Evolutionary conservation across 2,888 invertebrate species (phyloP), one percentile per base, ranked within the genome.

Genomic region (Agrotis ipsilon): DNA sequence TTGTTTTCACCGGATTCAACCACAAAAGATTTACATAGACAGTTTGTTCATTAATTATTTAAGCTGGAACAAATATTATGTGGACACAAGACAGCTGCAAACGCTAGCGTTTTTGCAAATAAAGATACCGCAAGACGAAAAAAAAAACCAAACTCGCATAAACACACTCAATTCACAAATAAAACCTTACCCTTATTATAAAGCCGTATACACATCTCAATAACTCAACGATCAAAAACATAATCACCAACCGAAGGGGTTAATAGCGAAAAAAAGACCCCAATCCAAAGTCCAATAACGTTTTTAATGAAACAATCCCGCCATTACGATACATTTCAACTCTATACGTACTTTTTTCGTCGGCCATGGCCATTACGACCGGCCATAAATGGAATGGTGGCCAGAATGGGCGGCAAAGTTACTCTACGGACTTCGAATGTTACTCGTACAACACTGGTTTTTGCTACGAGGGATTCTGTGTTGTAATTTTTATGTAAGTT

Each of bases 341-440:
- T 81, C 64, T 66, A 78, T 87, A 84, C 86, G 88, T 85, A 84
- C 86, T 90, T 92, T 92, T 83, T 92, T 91, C 87, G 78, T 86
- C 87, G 18, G 51, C 45, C 11, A 64, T 19, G 88, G 86, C 90
- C 89, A 90, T 92, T 92, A 92, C 88, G 90, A 84, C 78, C 77
- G 89, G 88, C 87, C 86, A 91, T 93, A 92, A 93, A 93, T 82
- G 89, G 88, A 93, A 93, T 90, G 90, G 89, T 86, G 87, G 63
- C 86, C 84, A 87, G 85, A 91, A 92, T 88, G 91, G 81, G 86
- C 87, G 82, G 70, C 87, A 75, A 88, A 89, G 88, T 90, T 91
- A 89, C 91, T 90, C 91, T 87, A 87, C 88, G 84, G 88, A 88
- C 86, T 89, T 91, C 87, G 89, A 85, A 91, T 91, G 90, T 86